A percentile compares a stretch with the other conserved stretches of the same genome.
Conservation (phyloP, 2,113 vertebrate genomes). For the Scortum barcoo region DNA sequence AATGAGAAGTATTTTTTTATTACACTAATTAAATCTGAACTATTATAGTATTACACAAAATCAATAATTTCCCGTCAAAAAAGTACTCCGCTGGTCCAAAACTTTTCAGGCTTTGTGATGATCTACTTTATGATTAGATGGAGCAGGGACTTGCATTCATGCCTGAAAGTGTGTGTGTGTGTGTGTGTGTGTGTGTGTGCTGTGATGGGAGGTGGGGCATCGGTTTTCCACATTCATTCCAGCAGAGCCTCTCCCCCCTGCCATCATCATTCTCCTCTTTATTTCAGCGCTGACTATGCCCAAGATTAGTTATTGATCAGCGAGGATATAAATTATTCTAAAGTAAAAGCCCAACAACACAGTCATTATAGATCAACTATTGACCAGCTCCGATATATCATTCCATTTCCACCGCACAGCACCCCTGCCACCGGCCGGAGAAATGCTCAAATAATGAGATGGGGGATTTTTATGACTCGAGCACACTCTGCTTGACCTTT, state of each 20-base stretch:
- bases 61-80: constrained; percentile 12
- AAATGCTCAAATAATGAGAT: constrained; percentile 82
- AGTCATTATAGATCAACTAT: constrained; percentile 83
- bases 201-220: constrained; percentile 31
- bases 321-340: constrained; percentile 84
- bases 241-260: constrained; percentile 47
- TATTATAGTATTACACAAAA: constrained; percentile 5
- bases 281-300: constrained; percentile 84
- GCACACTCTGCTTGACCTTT: constrained; percentile 81
- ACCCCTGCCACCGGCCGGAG: constrained; percentile 64
- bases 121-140: constrained; percentile 7
- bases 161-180: constrained; percentile 8
- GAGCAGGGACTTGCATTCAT: neutral
- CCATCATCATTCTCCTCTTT: constrained; percentile 85
- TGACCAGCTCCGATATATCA: constrained; percentile 80
- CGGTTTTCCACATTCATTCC: constrained; percentile 70
- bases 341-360: constrained; percentile 85
- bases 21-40: constrained; percentile 17
- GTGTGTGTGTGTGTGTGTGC: constrained; percentile 28
- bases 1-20: neutral
- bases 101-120: constrained; percentile 22
- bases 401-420: constrained; percentile 71
- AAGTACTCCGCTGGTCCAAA: constrained; percentile 29
- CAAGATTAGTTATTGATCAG: constrained; percentile 88
- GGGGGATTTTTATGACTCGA: constrained; percentile 76